Conservation (phyloP, 2,113 vertebrate species). For the Neolamprologus hecqui region DNA sequence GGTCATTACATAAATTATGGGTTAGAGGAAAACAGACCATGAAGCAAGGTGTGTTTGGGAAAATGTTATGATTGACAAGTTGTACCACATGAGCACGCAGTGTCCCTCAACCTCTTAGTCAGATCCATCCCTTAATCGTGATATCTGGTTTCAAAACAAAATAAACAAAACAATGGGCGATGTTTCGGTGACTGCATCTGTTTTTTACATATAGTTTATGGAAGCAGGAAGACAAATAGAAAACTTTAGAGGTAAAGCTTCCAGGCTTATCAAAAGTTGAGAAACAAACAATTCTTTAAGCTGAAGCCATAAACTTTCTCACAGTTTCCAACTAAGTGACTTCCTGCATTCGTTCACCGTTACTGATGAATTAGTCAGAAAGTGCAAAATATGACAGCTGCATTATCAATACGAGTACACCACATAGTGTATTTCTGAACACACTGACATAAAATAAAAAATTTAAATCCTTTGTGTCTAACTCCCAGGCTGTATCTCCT, state of each 20-base stretch:
- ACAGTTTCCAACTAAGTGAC: neutral
- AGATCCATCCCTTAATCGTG: neutral
- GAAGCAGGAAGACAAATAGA: neutral
- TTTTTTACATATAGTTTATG: neutral
- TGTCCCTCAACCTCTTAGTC: neutral
- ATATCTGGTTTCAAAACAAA: neutral
- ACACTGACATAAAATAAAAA: neutral
- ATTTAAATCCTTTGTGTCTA: constrained; percentile 7
- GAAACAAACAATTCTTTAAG: neutral
- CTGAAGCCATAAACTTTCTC: neutral
- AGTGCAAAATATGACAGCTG: neutral
- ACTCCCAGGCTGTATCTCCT: constrained; percentile 1
- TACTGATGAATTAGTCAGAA: neutral
- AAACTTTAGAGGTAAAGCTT: neutral
- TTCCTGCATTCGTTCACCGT: neutral
- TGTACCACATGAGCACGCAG: neutral
- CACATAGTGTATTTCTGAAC: neutral
- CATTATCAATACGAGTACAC: neutral
- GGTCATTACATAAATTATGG: neutral
- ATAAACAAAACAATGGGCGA: neutral
- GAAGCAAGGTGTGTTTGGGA: neutral
- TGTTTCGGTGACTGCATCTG: neutral
- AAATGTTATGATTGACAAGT: neutral
- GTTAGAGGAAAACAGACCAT: neutral
- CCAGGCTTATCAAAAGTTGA: neutral